Evolutionary conservation across 2,888 invertebrate species (phyloP).

Genomic region (Agonopterix subpropinquella): DNA sequence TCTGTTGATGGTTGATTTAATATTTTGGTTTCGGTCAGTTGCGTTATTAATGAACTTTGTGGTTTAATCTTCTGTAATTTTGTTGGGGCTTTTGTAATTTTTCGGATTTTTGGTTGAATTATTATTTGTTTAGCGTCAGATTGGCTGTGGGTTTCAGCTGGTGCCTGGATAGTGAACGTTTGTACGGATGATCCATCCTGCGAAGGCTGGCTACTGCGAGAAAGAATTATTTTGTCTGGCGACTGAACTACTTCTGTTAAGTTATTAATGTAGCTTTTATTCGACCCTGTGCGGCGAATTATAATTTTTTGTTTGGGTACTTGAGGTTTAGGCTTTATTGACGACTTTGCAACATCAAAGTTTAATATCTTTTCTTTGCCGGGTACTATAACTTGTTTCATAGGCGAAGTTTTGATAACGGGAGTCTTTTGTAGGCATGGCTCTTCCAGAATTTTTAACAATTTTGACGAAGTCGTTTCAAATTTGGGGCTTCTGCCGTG

Average conservation of each 20-base stretch:
- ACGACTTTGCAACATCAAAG: slow-evolving; percentile 56
- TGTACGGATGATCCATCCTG: slow-evolving; percentile 55
- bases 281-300: slow-evolving; percentile 53
- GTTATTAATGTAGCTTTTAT: slow-evolving; percentile 48
- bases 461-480: slow-evolving; percentile 67
- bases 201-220: slow-evolving; percentile 39
- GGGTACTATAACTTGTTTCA: slow-evolving; percentile 46
- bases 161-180: slow-evolving; percentile 61
- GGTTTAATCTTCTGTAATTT: slow-evolving; percentile 57
- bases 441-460: slow-evolving; percentile 75
- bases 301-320: slow-evolving; percentile 64
- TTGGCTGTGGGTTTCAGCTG: slow-evolving; percentile 27
- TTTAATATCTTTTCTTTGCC: slow-evolving; percentile 67
- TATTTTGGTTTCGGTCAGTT: slow-evolving; percentile 35
- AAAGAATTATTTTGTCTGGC: slow-evolving; percentile 61
- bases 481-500: slow-evolving; percentile 36
- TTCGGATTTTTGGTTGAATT: slow-evolving; percentile 58
- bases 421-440: slow-evolving; percentile 45
- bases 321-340: slow-evolving; percentile 43
- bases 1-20: slow-evolving; percentile 18
- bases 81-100: slow-evolving; percentile 44
- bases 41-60: slow-evolving; percentile 41
- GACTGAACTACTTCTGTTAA: slow-evolving; percentile 41
- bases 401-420: slow-evolving; percentile 31
- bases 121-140: slow-evolving; percentile 40